These are phyloP conservation scores for Stenchaetothrips biformis DNA, from an alignment of 2,888 invertebrate species.

Conservation along the genomic window DNA sequence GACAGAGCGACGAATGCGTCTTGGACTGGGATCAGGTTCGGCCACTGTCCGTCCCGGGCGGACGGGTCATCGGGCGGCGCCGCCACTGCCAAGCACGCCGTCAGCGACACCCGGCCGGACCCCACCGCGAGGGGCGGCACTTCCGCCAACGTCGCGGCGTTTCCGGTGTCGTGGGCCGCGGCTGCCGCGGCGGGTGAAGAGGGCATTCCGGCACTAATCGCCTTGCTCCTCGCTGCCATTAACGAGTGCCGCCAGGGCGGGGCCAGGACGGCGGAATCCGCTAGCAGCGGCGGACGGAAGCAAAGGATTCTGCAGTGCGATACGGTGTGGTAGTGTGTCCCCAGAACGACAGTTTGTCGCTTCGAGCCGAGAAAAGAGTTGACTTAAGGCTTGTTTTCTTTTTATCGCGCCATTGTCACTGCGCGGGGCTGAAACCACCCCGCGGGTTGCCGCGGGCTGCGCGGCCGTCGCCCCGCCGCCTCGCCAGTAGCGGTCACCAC, in stretches of 20 bases:
- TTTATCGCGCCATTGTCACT: background rate
- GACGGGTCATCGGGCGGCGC: background rate
- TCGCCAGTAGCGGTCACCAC: background rate
- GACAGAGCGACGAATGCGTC: too few species aligned
- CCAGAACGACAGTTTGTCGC: too few species aligned
- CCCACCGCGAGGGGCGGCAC: background rate
- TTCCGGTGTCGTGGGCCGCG: background rate
- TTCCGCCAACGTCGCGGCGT: background rate
- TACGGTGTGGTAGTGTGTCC: too few species aligned
- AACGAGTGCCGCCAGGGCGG: background rate
- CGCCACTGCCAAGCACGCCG: too few species aligned
- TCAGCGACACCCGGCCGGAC: background rate
- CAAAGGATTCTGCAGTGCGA: too few species aligned
- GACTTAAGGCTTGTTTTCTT: background rate
- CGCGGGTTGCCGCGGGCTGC: background rate
- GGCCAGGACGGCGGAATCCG: background rate
- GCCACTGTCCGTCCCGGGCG: background rate
- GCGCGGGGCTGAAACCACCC: background rate
- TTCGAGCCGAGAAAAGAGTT: background rate
- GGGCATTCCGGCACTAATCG: background rate
- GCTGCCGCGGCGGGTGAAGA: background rate
- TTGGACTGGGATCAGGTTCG: too few species aligned
- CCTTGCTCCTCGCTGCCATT: background rate
- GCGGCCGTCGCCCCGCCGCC: background rate
- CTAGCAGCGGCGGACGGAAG: too few species aligned